These are phyloP conservation scores for Eurypyga helias DNA, from an alignment of 2,113 vertebrate species.

Conservation along the genomic window DNA sequence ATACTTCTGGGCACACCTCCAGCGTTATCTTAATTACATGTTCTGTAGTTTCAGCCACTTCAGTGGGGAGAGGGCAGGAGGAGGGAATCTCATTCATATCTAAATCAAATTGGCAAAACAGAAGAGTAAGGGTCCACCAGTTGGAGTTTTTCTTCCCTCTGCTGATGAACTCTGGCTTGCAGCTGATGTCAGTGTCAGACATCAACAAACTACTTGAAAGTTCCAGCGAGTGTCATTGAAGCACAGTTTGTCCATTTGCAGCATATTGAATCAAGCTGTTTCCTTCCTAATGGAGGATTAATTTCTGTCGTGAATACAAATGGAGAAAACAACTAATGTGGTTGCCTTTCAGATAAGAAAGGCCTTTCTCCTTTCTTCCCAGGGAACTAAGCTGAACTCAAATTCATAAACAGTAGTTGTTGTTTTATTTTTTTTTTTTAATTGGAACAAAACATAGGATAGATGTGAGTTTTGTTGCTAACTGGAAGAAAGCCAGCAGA, in stretches of 20 bases:
- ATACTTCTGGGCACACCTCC: neutral
- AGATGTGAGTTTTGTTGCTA: neutral
- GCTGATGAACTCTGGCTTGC: neutral
- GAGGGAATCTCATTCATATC: neutral
- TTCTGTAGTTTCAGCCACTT: neutral
- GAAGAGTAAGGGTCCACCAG: neutral
- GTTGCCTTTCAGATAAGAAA: neutral
- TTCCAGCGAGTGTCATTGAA: neutral
- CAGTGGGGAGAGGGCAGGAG: neutral
- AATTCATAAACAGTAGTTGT: neutral
- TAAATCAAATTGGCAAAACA: neutral
- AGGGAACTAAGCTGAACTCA: neutral
- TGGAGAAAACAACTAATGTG: neutral
- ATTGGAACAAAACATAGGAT: neutral
- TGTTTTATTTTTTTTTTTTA: neutral
- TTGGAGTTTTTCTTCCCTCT: neutral
- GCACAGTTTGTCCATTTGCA: neutral
- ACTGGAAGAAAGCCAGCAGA: neutral
- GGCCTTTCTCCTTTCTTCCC: neutral
- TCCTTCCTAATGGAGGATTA: conserved; percentile 8
- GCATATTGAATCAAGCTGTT: neutral
- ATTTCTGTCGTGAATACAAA: neutral
- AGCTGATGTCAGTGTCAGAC: neutral
- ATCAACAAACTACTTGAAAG: neutral
- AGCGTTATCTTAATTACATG: neutral